Conservation (phyloP, 1,140 invertebrate species). For the Aphelenchoides besseyi region DNA sequence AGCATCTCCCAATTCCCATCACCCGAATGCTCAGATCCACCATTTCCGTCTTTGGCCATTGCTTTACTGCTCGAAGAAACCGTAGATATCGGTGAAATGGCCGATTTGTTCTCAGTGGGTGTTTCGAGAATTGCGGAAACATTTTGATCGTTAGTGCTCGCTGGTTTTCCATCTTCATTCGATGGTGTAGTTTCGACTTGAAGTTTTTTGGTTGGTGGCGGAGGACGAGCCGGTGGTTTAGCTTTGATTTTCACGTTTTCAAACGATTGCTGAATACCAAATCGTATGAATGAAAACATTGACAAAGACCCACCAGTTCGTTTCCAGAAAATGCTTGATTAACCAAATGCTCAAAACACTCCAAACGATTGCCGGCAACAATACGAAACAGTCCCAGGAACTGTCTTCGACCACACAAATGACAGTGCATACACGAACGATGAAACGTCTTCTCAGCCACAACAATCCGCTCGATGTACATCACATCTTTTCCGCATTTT, state of each 20-base stretch:
- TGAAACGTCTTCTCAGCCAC: conserved; percentile 6
- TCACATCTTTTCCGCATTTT: conserved; percentile 11
- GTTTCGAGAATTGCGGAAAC: not conserved
- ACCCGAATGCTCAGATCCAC: not conserved
- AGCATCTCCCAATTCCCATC: conserved; percentile 15
- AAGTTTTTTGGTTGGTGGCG: not conserved
- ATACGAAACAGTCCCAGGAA: conserved; percentile 15
- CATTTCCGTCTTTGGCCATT: not conserved
- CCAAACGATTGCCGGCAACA: conserved; percentile 6
- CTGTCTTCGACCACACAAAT: conserved; percentile 9
- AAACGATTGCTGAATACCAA: conserved; percentile 8
- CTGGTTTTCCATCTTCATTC: not conserved
- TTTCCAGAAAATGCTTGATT: conserved; percentile 3
- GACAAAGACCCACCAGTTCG: not conserved
- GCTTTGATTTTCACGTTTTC: not conserved
- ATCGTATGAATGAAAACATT: not conserved
- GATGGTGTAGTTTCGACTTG: not conserved
- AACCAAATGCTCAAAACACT: conserved; percentile 18
- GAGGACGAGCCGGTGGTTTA: conserved; percentile 13
- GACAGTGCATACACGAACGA: conserved; percentile 16
- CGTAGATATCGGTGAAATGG: not conserved
- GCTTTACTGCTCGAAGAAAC: not conserved
- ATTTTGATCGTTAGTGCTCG: no score
- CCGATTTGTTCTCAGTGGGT: not conserved
- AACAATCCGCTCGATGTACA: conserved; percentile 16